Base-by-base conservation (phyloP, 1,140 invertebrate genomes). In the Eubasilissa regina region DNA sequence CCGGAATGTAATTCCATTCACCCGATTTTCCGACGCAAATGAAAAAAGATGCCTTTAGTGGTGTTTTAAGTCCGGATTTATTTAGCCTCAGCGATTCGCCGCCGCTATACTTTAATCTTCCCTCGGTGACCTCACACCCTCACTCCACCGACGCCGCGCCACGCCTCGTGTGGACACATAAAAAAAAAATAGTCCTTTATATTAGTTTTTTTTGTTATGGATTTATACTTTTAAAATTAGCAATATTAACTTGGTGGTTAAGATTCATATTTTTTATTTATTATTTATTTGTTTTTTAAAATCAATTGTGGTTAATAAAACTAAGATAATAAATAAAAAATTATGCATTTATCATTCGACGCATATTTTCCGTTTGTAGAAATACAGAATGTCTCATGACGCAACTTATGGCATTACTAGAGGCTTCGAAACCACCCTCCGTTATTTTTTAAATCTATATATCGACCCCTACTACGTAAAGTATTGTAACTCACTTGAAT, bases 11-110 rank as follows among this genome's bases (percentile, higher is more conserved):
- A 19, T 58, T 58, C 9, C 15, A 58, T 66, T 64, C n/a, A 19
- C 21, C 45, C 66, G 25, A 70, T 70, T 70, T 48, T 70, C 47
- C 47, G 11, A 21, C n/a, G 45, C 45, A 35, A 70, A 70, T 70
- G n/a, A 21, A 70, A 70, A 70, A 70, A 70, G 21, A 70, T 70
- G 66, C 15, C 17, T 15, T 15, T n/a, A 35, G 35, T 43, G 66
- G 45, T 48, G 66, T 70, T 70, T 70, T 25, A 48, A 70, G 66
- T 10, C 45, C 19, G 47, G 66, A 70, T 70, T 70, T 70, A 53
- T 70, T 68, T 68, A n/a, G 35, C 43, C 62, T 43, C 62, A 44
- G 62, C 13, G 62, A 8, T 25, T 43, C 12, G 13, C n/a, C 62
- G 11, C 43, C 13, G 13, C 62, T 66, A 10, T 64, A 12, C 35